Percentiles rank a stretch among this genome's conserved stretches.
phyloP scores from a whole-genome alignment of 2,797 vertebrate genomes.

The Allobates femoralis region DNA sequence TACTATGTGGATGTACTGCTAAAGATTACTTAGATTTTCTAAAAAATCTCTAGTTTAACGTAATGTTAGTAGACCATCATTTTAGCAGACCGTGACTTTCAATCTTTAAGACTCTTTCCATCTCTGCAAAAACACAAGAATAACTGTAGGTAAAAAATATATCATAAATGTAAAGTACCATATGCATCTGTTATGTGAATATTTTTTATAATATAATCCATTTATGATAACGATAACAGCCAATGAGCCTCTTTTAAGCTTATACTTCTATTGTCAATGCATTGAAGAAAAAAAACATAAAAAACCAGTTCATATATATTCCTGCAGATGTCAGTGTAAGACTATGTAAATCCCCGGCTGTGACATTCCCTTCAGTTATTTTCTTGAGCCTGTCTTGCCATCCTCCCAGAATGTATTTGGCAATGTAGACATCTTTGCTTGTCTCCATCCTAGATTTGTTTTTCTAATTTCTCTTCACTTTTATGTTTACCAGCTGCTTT shows the following conservation, averaged over 20 bases:
- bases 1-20: too few species aligned
- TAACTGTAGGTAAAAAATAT: background rate
- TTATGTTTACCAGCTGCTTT: conserved; percentile 83
- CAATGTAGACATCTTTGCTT: conserved; percentile 69
- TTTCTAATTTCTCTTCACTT: conserved; percentile 83
- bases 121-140: background rate
- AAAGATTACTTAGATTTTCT: too few species aligned
- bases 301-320: conserved; percentile 22
- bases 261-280: background rate
- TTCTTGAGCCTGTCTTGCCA: conserved; percentile 71
- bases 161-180: fast-evolving
- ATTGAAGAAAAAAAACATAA: background rate
- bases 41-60: too few species aligned
- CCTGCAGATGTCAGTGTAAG: conserved; percentile 76
- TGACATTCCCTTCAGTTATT: conserved; percentile 59
- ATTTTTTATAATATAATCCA: background rate
- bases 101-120: background rate
- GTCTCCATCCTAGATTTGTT: conserved; percentile 77
- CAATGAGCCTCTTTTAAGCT: background rate
- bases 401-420: conserved; percentile 47
- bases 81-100: too few species aligned
- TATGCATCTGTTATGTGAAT: background rate
- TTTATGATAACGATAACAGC: background rate
- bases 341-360: conserved; percentile 47
- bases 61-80: too few species aligned